These are phyloP conservation scores for Chionis minor DNA, from an alignment of 2,113 vertebrate genomes.

Conservation along the genomic window DNA sequence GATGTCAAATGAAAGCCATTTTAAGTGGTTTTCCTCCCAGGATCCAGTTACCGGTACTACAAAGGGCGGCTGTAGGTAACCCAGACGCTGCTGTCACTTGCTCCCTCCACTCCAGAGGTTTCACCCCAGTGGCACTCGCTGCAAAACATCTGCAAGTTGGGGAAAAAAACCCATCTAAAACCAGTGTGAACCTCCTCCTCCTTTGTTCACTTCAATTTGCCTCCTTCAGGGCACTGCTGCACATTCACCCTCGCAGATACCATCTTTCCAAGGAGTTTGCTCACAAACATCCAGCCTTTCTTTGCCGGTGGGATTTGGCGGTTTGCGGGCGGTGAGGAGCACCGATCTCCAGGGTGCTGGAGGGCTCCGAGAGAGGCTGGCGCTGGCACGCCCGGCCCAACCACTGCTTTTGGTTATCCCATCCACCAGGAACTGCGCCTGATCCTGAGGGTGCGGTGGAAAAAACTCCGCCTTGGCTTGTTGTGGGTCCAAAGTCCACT, in stretches of 20 bases:
- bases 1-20: neutral
- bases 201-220: neutral
- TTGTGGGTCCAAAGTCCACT: neutral
- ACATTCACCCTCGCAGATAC: neutral
- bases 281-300: neutral
- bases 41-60: neutral
- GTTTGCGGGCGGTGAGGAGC: neutral
- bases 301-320: neutral
- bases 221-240: neutral
- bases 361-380: neutral
- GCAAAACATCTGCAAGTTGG: neutral
- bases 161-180: neutral
- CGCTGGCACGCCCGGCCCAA: neutral
- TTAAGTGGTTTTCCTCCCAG: neutral
- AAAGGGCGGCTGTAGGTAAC: neutral
- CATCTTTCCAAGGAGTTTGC: neutral
- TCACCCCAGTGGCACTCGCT: neutral
- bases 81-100: neutral
- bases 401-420: neutral
- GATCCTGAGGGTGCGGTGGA: neutral
- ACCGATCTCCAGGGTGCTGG: neutral
- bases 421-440: accelerated
- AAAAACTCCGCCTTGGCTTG: neutral
- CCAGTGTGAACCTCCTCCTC: neutral
- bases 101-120: neutral